phyloP scores from a whole-genome alignment of 1,140 invertebrate genomes.

The Thaumatotibia leucotreta region DNA sequence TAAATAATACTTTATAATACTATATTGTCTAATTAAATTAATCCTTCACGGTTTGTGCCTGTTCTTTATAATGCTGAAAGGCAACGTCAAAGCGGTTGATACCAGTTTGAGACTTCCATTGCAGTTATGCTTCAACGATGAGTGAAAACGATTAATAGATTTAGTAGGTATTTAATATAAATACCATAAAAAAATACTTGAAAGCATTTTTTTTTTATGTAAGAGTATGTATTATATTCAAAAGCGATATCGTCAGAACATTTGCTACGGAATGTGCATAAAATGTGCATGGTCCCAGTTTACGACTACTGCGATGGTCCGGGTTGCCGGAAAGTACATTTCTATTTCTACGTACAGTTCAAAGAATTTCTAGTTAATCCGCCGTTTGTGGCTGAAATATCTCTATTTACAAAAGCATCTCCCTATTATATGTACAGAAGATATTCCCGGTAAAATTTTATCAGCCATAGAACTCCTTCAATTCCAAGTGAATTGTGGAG shows the following conservation, averaged over 20 bases:
- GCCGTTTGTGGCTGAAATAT: background rate
- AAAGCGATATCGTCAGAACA: background rate
- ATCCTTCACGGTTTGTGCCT: constrained; percentile 3
- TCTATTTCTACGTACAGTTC: background rate
- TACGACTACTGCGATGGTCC: background rate
- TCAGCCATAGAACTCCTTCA: no score
- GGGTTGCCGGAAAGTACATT: background rate
- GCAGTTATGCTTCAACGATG: no score
- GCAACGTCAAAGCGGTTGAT: background rate
- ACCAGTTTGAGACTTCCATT: background rate
- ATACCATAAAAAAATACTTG: no score
- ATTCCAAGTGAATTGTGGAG: no score
- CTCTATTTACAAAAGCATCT: background rate
- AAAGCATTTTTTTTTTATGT: no score
- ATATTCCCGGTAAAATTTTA: no score
- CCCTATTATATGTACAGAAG: no score
- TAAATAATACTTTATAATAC: background rate
- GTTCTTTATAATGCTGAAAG: background rate
- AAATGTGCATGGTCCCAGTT: background rate
- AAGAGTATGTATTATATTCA: no score
- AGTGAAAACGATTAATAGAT: no score
- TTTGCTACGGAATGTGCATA: background rate
- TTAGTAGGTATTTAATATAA: no score
- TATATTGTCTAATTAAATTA: constrained; percentile 14
- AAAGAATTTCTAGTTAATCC: background rate